phyloP scores from a whole-genome alignment of 2,888 invertebrate genomes.

The Mechanitis messenoides region DNA sequence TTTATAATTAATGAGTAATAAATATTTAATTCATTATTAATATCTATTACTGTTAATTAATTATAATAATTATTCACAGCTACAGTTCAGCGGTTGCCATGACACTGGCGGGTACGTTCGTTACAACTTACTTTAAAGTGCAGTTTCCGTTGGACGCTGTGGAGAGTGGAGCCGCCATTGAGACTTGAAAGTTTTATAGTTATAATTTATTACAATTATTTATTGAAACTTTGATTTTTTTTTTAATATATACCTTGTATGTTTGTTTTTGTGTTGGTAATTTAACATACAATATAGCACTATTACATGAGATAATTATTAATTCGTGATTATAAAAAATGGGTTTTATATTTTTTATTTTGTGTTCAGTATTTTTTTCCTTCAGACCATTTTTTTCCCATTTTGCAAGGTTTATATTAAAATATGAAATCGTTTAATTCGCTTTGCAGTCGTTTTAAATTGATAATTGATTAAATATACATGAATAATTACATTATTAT shows the following conservation, averaged over 20 bases:
- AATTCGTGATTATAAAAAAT: no score
- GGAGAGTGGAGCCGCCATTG: conserved; percentile 44
- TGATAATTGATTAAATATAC: no score
- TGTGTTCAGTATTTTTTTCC: no score
- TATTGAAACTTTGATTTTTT: not conserved
- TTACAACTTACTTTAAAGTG: conserved; percentile 60
- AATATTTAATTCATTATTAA: conserved; percentile 11
- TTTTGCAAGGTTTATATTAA: no score
- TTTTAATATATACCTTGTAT: not conserved
- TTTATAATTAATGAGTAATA: not conserved
- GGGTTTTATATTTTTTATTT: no score
- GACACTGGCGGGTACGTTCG: conserved; percentile 49
- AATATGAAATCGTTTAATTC: no score
- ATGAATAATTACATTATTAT: no score
- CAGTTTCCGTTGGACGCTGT: conserved; percentile 47
- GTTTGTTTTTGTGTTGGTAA: not conserved
- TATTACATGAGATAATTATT: no score
- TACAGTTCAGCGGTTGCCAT: conserved; percentile 38
- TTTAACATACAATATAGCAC: not conserved
- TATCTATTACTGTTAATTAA: conserved; percentile 7
- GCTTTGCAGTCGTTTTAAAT: no score
- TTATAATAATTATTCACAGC: conserved; percentile 26
- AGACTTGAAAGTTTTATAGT: not conserved
- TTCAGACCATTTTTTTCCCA: no score
- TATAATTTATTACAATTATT: not conserved